Conservation (phyloP, 2,113 vertebrate species). For the Salvator merianae region DNA sequence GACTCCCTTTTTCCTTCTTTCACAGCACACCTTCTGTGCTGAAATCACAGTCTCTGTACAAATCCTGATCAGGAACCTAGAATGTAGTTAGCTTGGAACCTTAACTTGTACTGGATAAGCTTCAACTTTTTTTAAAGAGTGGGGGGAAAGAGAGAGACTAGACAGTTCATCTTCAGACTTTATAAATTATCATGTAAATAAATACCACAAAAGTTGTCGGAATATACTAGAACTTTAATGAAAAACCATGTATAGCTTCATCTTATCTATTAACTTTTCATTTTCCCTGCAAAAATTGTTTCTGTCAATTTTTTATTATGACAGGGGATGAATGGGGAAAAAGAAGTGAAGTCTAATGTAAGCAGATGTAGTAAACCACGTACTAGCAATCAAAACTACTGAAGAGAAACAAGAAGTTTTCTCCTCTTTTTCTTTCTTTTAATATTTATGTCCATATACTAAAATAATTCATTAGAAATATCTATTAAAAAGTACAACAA, state of each 20-base stretch:
- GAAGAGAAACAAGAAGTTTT: conserved; percentile 13
- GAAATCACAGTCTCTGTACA: too few relatives aligned
- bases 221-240: conserved; percentile 26
- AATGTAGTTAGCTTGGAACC: not conserved
- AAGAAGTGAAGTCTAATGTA: conserved; percentile 33
- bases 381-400: conserved; percentile 1
- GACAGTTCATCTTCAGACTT: conserved; percentile 40
- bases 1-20: too few relatives aligned
- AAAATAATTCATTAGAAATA: conserved; percentile 22
- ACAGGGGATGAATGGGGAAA: conserved; percentile 30
- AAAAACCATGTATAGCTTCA: conserved; percentile 38
- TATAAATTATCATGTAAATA: conserved; percentile 17
- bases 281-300: conserved; percentile 39
- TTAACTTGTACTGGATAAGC: not conserved
- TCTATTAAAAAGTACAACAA: conserved; percentile 3
- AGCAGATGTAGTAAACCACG: conserved; percentile 41
- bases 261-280: conserved; percentile 43
- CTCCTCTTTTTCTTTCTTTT: conserved; percentile 9
- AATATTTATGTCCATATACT: conserved; percentile 17
- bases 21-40: too few relatives aligned
- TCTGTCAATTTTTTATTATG: conserved; percentile 46
- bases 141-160: not conserved
- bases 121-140: not conserved
- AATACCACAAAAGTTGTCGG: conserved; percentile 28
- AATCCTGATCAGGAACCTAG: too few relatives aligned